phyloP scores from a whole-genome alignment of 2,888 invertebrate genomes.

The Spodoptera exigua region DNA sequence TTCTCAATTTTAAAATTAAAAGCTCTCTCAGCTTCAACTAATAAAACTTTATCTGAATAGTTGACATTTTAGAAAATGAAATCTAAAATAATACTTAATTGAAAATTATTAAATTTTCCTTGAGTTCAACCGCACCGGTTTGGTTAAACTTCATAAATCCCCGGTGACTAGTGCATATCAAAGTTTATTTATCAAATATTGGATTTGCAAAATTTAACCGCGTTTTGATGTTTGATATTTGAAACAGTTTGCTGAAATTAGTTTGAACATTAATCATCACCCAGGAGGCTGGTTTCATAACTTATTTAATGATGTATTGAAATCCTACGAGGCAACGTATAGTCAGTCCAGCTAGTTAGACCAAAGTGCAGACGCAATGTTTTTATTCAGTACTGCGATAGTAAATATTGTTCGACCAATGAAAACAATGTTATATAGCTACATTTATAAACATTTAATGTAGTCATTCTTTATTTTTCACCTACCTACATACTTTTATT shows the following conservation, averaged over 20 bases:
- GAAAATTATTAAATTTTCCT: constrained; percentile 20
- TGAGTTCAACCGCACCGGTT: constrained; percentile 13
- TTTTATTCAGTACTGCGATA: too few species aligned
- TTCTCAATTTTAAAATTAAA: neutral
- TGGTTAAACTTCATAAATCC: constrained; percentile 21
- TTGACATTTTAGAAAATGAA: constrained; percentile 14
- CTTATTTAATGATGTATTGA: too few species aligned
- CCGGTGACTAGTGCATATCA: constrained; percentile 17
- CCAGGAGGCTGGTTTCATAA: neutral
- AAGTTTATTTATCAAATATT: constrained; percentile 28
- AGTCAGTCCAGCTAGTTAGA: too few species aligned
- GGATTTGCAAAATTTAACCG: constrained; percentile 10
- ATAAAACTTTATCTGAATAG: constrained; percentile 1
- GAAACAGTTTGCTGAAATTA: constrained; percentile 12
- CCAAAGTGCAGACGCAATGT: too few species aligned
- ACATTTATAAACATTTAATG: too few species aligned
- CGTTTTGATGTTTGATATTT: constrained; percentile 19
- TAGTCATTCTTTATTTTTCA: too few species aligned
- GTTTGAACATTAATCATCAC: constrained; percentile 20
- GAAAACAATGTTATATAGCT: too few species aligned
- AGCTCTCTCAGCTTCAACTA: neutral
- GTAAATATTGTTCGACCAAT: too few species aligned
- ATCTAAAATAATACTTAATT: constrained; percentile 17
- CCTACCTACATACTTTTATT: too few species aligned
- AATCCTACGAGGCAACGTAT: too few species aligned